Evolutionary conservation across 2,113 vertebrate genomes (phyloP), one percentile per base, ranked within the genome.

Genomic region (Scopus umbretta): DNA sequence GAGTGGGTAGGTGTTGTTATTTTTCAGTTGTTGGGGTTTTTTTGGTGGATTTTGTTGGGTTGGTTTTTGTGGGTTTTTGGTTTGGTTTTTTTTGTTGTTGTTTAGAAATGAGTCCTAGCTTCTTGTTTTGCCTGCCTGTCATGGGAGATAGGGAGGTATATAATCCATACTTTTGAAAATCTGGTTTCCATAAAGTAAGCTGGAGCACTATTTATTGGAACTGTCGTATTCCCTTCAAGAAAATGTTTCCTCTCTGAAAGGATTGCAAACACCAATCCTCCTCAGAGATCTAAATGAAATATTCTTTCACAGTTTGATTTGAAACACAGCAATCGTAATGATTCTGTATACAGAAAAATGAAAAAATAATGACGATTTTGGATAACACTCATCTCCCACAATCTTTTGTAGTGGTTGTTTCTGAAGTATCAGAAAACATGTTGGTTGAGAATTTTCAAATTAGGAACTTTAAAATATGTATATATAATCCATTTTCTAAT

Each of bases 1-100:
- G 9, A 55, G 6, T 56, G 3, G 0, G 0, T 66, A 20, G 5
- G 3, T 80, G 40, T 2, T 63, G 8, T 3, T 86, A 5, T 23
- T 43, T 79, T 68, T 67, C 22, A 36, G 6, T 26, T 68, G n/a
- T 68, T 26, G 5, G 14, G n/a, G 53, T 11, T 38, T 50, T 36
- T 36, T 70, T 65, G n/a, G n/a, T n/a, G n/a, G 43, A 6, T 45
- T 45, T 45, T 45, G n/a, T n/a, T n/a, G n/a, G n/a, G n/a, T 45
- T 43, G 43, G 15, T 43, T 43, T 81, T 66, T 42, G 11, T 32
- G n/a, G n/a, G n/a, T n/a, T n/a, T 68, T 68, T 26, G 5, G 14
- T 75, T 20, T 20, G n/a, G 53, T 11, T 38, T 50, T 36, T 36
- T 70, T 65, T 32, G 61, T n/a, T n/a, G n/a, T n/a, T n/a, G n/a